A percentile compares a stretch with the other conserved stretches of the same genome.
These are phyloP conservation scores for Branchinecta sandiegonensis DNA, from an alignment of 2,888 invertebrate genomes.

Conservation along the genomic window DNA sequence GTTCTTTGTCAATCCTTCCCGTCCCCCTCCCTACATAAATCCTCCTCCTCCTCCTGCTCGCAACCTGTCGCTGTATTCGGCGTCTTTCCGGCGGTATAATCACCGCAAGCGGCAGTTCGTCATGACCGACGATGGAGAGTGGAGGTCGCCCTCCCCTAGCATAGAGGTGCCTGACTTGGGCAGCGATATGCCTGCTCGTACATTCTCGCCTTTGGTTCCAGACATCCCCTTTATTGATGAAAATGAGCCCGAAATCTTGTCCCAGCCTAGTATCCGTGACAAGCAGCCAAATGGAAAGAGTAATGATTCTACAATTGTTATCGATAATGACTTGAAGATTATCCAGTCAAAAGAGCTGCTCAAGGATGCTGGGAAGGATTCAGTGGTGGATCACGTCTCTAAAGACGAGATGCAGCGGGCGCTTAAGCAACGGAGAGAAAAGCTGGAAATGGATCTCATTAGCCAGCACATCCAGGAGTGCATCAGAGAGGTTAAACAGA, in stretches of 20 bases:
- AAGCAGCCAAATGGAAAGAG: background rate
- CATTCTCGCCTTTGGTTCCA: slow-evolving; percentile 1
- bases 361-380: background rate
- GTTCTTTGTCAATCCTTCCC: slow-evolving; percentile 2
- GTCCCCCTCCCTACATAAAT: slow-evolving; percentile 14
- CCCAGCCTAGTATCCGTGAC: background rate
- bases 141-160: slow-evolving; percentile 14
- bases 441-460: background rate
- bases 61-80: background rate
- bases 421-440: slow-evolving; percentile 12
- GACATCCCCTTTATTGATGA: slow-evolving; percentile 6
- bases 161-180: slow-evolving; percentile 4
- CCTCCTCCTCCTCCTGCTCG: background rate
- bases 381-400: background rate
- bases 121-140: background rate
- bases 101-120: slow-evolving; percentile 4
- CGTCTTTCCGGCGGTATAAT: slow-evolving; percentile 1
- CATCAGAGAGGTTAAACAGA: background rate
- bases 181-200: background rate
- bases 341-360: background rate
- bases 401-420: background rate
- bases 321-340: background rate
- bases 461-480: slow-evolving; percentile 8
- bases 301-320: background rate
- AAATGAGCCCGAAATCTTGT: slow-evolving; percentile 12